Percentiles rank a stretch among this genome's conserved stretches.
Evolutionary conservation across 2,797 vertebrate species (phyloP).

Genomic region (Okamejei kenojei): DNA sequence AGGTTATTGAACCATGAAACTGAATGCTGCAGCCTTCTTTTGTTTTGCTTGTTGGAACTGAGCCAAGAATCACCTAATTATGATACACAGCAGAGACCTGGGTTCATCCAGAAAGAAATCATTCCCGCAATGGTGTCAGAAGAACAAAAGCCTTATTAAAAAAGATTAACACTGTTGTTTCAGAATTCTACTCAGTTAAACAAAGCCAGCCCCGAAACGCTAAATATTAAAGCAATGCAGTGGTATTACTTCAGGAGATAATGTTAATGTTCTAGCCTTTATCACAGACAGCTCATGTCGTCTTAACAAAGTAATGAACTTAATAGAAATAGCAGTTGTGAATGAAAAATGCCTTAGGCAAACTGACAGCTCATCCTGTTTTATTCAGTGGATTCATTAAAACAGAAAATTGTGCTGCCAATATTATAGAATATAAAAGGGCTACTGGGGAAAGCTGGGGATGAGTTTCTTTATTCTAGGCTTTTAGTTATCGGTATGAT

Average conservation of each 20-base stretch:
- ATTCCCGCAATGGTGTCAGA: slow-evolving; percentile 47
- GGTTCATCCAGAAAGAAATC: slow-evolving; percentile 46
- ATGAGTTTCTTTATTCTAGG: slow-evolving; percentile 43
- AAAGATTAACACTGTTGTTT: slow-evolving; percentile 49
- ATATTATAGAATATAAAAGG: slow-evolving; percentile 34
- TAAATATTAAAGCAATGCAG: slow-evolving; percentile 45
- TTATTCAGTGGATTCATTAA: slow-evolving; percentile 39
- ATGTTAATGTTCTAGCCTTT: slow-evolving; percentile 43
- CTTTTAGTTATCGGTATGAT: slow-evolving; percentile 42
- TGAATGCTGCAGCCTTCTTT: slow-evolving; percentile 35
- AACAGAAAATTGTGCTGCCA: slow-evolving; percentile 36
- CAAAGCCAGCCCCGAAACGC: slow-evolving; percentile 44
- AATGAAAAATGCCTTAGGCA: slow-evolving; percentile 1
- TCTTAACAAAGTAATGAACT: slow-evolving; percentile 44
- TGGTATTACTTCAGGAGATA: slow-evolving; percentile 42
- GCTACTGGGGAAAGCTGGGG: slow-evolving; percentile 37
- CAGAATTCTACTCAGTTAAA: slow-evolving; percentile 47
- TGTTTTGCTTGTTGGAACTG: slow-evolving; percentile 39
- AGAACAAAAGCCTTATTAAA: slow-evolving; percentile 51
- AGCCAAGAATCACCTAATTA: slow-evolving; percentile 32
- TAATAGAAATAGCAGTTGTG: slow-evolving; percentile 38
- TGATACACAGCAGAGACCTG: slow-evolving; percentile 41
- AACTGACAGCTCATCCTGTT: slow-evolving; percentile 40
- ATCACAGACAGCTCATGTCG: slow-evolving; percentile 41
- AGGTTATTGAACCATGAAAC: slow-evolving; percentile 12